Evolutionary conservation across 37 sponge, comb jelly and placozoan genomes (phyloP), one percentile per base, ranked within the genome.

Genomic region (Spongia lamella): DNA sequence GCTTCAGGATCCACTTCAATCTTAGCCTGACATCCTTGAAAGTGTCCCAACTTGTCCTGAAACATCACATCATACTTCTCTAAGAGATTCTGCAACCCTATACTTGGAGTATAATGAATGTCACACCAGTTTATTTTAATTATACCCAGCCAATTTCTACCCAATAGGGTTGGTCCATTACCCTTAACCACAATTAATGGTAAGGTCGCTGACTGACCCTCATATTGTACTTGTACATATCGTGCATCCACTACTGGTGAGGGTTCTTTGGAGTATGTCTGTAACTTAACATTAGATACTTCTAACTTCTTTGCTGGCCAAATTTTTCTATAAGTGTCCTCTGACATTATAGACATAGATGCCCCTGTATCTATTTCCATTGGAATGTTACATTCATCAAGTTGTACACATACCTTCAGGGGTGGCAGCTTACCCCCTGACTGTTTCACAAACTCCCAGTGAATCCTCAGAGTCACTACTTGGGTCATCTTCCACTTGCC

Each of bases 361-460:
- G 65, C 33, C 4, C 65, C 65, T 35, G 33, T 63, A 63, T 63
- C 69, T 68, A 68, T 40, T 49, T 68, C 69, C 69, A 68, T 68
- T 2, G 47, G 49, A 20, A 68, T 49, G 51, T 19, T 4, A 38
- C 69, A 68, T 21, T 40, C 29, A 68, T 68, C 69, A 40, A 68
- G 6, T 21, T 27, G 21, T 40, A 68, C 13, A 20, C 22, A 51
- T 38, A 68, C 69, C 36, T 56, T 54, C 17, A 53, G 4, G 3
- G 32, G 73, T 53, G 30, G 58, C 7, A 20, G n/a, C n/a, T n/a
- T n/a, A n/a, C n/a, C n/a, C n/a, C n/a, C n/a, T n/a, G n/a, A n/a
- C n/a, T n/a, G n/a, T n/a, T n/a, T n/a, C n/a, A n/a, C n/a, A n/a
- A n/a, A n/a, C n/a, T n/a, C n/a, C 51, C 65, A 33, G 7, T 17